A percentile compares a stretch with the other conserved stretches of the same genome.
These are phyloP conservation scores for Bos taurus DNA, from an alignment of 2,113 vertebrate species.

Conservation along the genomic window DNA sequence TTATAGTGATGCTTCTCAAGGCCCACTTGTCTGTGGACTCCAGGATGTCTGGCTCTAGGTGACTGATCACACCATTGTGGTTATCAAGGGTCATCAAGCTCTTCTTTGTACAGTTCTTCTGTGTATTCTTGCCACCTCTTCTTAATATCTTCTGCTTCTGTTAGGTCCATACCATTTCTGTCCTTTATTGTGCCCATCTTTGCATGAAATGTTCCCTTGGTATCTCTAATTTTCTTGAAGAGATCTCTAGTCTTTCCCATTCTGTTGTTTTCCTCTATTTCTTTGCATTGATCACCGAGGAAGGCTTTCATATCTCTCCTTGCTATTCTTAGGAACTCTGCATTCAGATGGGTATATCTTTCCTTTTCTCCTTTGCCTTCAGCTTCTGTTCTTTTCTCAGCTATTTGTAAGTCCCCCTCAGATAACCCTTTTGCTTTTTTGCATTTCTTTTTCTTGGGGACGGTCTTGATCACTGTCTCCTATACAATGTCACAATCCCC, in stretches of 20 bases:
- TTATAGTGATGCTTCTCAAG: not conserved
- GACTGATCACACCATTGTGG: not conserved
- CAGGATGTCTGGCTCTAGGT: not conserved
- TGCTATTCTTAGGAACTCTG: not conserved
- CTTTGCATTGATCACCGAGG: not conserved
- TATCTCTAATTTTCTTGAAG: not conserved
- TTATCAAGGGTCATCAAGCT: not conserved
- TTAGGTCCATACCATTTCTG: not conserved
- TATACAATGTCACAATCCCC: not conserved
- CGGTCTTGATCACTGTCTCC: not conserved
- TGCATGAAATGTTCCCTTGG: not conserved
- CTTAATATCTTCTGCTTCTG: not conserved
- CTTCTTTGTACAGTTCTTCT: not conserved
- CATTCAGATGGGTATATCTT: not conserved
- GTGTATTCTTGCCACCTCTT: not conserved
- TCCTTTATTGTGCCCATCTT: not conserved
- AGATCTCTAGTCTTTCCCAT: not conserved
- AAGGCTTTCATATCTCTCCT: not conserved
- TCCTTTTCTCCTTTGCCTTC: not conserved
- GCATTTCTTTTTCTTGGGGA: not conserved
- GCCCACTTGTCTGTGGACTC: not conserved
- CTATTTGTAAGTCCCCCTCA: not conserved
- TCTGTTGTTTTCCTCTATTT: not conserved
- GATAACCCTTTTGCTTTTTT: not conserved
- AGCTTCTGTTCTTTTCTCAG: not conserved